A percentile compares a stretch with the other conserved stretches of the same genome.
These are phyloP conservation scores for Disparrhopalites patrizii DNA, from an alignment of 2,888 invertebrate genomes.

Conservation along the genomic window DNA sequence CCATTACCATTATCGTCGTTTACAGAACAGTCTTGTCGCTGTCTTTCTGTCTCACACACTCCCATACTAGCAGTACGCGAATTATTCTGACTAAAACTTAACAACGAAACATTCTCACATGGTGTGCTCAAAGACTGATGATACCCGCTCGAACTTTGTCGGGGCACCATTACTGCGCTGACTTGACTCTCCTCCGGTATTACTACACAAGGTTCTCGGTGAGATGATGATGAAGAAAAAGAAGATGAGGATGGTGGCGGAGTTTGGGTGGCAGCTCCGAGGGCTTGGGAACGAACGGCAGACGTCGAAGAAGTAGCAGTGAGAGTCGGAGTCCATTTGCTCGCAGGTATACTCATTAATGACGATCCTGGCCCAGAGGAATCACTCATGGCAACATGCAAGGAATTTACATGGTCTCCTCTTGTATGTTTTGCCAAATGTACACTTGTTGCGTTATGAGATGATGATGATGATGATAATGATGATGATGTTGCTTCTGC, in stretches of 20 bases:
- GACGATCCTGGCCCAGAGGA: neutral
- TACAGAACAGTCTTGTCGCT: conserved; percentile 19
- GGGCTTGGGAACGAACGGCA: conserved; percentile 11
- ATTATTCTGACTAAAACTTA: conserved; percentile 30
- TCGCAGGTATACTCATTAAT: neutral
- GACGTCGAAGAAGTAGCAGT: too few relatives aligned
- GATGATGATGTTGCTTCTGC: conserved; percentile 22
- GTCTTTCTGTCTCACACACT: conserved; percentile 24
- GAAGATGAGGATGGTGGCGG: too few relatives aligned
- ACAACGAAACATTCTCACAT: conserved; percentile 32
- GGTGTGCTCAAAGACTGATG: conserved; percentile 24
- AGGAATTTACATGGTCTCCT: neutral
- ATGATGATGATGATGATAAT: conserved; percentile 24
- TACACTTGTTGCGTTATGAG: conserved; percentile 1
- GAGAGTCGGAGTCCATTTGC: too few relatives aligned
- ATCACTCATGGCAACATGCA: neutral
- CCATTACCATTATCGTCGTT: conserved; percentile 30
- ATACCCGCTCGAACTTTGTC: conserved; percentile 18
- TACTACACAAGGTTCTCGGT: neutral
- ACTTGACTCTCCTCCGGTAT: conserved; percentile 8
- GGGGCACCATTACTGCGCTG: conserved; percentile 18
- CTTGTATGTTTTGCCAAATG: neutral
- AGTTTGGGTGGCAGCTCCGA: too few relatives aligned
- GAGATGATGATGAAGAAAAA: too few relatives aligned
- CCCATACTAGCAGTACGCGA: conserved; percentile 34